Conservation (phyloP, 2,113 vertebrate species). For the Geothlypis trichas region DNA sequence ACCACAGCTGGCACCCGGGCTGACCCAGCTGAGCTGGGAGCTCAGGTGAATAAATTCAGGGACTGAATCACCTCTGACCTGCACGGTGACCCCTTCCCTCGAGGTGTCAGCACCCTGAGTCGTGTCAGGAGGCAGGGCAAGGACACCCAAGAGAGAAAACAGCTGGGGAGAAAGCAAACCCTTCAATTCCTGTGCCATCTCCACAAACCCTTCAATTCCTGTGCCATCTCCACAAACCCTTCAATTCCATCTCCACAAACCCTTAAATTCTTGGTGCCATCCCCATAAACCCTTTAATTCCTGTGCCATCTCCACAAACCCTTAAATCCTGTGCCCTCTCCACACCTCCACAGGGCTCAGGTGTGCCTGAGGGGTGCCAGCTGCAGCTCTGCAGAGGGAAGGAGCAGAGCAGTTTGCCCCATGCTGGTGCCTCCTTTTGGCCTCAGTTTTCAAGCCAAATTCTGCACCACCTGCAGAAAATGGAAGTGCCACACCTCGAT, state of each 20-base stretch:
- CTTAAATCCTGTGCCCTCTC: neutral
- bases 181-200: too few species aligned
- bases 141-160: too few species aligned
- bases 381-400: neutral
- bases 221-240: too few species aligned
- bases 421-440: fast-evolving
- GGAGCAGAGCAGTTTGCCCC: neutral
- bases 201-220: neutral
- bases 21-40: neutral
- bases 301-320: neutral
- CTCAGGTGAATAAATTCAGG: neutral
- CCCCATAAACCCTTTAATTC: neutral
- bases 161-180: neutral
- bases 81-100: neutral
- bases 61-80: neutral
- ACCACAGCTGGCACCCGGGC: neutral
- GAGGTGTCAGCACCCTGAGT: neutral
- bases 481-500: fast-evolving
- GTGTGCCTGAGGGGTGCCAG: neutral
- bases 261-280: too few species aligned
- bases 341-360: neutral
- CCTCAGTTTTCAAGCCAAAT: neutral
- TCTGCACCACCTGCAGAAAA: neutral
- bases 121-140: too few species aligned
- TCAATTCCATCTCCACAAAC: neutral